Evolutionary conservation across 2,113 vertebrate species (phyloP), one percentile per base, ranked within the genome.

Genomic region (Rhipidura dahli): DNA sequence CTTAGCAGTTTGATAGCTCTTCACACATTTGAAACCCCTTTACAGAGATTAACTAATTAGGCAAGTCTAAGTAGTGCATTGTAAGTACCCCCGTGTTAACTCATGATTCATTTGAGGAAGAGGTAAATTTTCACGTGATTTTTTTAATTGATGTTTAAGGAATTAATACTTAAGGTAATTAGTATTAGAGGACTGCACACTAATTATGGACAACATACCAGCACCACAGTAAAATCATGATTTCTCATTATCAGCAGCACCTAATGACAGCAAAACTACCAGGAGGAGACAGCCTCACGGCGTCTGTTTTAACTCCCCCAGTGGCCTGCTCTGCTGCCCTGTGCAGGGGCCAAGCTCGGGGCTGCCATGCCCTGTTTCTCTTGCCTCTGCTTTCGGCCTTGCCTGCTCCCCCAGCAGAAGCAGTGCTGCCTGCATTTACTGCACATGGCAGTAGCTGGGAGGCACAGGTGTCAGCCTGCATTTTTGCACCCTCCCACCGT

Each of bases 11-110:
- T 56, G 92, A 96, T 92, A 92, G 92, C 86, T 90, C 83, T 96
- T 95, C 42, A 82, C 12, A 10, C 57, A 65, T 92, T 79, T 92
- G 86, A 96, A 96, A 92, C 79, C 86, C 80, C 90, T 96, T 95
- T 89, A 68, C 80, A 96, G 66, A 94, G 83, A 90, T 93, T 92
- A 94, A 93, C 86, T 95, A 96, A 96, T 96, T 94, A 96, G 73
- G 93, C 72, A 93, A 64, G 51, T 78, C 85, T 83, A 86, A 94
- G 88, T 75, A 90, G 72, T 76, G 87, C 73, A 82, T 63, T 87
- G 53, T 75, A 93, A 96, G 83, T 83, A 93, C 65, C 76, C 86
- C 83, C 27, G 9, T 45, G 76, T 90, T 90, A 95, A 68, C 57
- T 87, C 51, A 71, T 50, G 45, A 90, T 49, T 94, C 42, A 35